Conservation (phyloP, 2,113 vertebrate genomes). For the Rhinoptilus africanus region DNA sequence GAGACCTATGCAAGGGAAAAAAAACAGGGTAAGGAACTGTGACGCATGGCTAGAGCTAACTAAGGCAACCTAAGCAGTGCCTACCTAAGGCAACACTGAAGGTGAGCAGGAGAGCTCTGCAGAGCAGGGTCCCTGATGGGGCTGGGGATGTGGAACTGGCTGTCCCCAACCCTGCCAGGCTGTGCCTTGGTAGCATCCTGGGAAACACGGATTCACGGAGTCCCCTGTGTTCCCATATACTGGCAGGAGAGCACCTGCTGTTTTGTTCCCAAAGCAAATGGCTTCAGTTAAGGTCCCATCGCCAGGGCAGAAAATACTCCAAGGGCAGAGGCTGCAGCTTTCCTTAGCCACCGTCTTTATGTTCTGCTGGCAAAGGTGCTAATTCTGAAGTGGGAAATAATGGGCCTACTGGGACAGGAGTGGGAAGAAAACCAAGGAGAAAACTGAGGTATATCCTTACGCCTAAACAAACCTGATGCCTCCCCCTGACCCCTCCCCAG, state of each 20-base stretch:
- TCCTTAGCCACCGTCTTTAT: background rate
- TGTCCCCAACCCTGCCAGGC: background rate
- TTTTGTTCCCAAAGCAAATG: slow-evolving; percentile 11
- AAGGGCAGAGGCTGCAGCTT: slow-evolving; percentile 10
- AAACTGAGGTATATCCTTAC: background rate
- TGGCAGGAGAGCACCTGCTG: background rate
- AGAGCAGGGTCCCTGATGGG: background rate
- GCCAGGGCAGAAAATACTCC: background rate
- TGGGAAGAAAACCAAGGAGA: slow-evolving; percentile 7
- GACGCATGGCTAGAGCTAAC: background rate
- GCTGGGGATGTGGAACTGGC: background rate
- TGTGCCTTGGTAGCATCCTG: background rate
- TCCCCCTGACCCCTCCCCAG: background rate
- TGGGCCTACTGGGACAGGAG: background rate
- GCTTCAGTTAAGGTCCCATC: background rate
- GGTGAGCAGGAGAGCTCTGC: background rate
- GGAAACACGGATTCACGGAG: background rate
- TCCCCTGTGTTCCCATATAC: background rate
- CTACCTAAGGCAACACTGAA: background rate
- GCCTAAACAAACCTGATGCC: slow-evolving; percentile 6
- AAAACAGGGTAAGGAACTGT: background rate
- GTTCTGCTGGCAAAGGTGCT: slow-evolving; percentile 15
- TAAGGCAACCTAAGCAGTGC: background rate
- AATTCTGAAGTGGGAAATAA: slow-evolving; percentile 26
- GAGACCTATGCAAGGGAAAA: background rate